Conservation (phyloP, 2,113 vertebrate species). For the Saimiri boliviensis region DNA sequence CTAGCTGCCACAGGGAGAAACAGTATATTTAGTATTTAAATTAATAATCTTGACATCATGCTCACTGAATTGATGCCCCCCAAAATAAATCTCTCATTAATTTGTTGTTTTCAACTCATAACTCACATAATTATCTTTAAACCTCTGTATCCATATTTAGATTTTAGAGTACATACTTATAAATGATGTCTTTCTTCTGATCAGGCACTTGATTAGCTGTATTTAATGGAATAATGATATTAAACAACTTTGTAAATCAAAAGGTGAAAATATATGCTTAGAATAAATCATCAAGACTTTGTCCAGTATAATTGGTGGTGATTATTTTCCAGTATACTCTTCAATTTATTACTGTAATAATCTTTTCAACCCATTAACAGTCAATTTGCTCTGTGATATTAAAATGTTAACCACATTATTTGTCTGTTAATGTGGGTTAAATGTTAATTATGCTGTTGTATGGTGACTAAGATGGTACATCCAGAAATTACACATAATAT, state of each 20-base stretch:
- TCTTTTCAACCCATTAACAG: slow-evolving; percentile 67
- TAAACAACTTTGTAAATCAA: slow-evolving; percentile 58
- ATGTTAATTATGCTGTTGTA: slow-evolving; percentile 66
- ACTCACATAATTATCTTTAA: slow-evolving; percentile 44
- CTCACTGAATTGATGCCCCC: not conserved
- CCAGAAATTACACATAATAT: slow-evolving; percentile 31
- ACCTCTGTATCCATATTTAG: slow-evolving; percentile 19
- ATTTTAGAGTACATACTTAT: not conserved
- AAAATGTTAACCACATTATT: slow-evolving; percentile 65
- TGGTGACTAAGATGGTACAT: not conserved
- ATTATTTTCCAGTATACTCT: slow-evolving; percentile 68
- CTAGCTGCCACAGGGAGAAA: not conserved
- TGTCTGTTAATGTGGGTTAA: slow-evolving; percentile 64
- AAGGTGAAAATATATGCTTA: slow-evolving; percentile 60
- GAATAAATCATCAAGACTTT: slow-evolving; percentile 58
- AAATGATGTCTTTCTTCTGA: slow-evolving; percentile 49
- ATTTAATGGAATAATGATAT: slow-evolving; percentile 56
- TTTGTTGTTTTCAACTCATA: slow-evolving; percentile 31
- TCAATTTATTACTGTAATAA: slow-evolving; percentile 59
- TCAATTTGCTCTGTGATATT: slow-evolving; percentile 57
- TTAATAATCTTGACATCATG: not conserved
- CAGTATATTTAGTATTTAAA: slow-evolving; percentile 15
- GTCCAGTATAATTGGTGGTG: slow-evolving; percentile 56
- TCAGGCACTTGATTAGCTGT: slow-evolving; percentile 37
- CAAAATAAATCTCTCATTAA: not conserved